A percentile compares a stretch with the other conserved stretches of the same genome.
Conservation (phyloP, 1,140 invertebrate species). For the Drosophila trapezifrons region DNA sequence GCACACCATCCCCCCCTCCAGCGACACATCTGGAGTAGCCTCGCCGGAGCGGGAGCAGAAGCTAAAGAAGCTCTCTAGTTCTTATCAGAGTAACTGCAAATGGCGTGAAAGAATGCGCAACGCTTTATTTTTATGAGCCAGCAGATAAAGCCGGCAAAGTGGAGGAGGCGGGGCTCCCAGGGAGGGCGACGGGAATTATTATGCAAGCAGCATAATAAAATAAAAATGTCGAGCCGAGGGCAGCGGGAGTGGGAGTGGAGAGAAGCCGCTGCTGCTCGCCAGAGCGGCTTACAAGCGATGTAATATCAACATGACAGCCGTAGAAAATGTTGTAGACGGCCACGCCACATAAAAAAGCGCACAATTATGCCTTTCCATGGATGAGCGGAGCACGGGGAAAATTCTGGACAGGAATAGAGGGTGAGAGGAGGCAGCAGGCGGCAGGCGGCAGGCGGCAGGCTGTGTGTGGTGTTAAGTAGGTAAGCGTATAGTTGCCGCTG, state of each 20-base stretch:
- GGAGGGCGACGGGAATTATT: slow-evolving; percentile 61
- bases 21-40: slow-evolving; percentile 16
- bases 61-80: slow-evolving; percentile 65
- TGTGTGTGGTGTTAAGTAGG: slow-evolving; percentile 54
- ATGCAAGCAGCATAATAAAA: slow-evolving; percentile 80
- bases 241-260: slow-evolving; percentile 7
- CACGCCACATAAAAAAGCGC: slow-evolving; percentile 75
- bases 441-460: slow-evolving; percentile 6
- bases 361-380: slow-evolving; percentile 66
- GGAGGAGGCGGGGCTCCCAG: slow-evolving; percentile 6
- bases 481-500: slow-evolving; percentile 40
- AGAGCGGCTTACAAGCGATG: slow-evolving; percentile 72
- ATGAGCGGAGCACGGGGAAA: slow-evolving; percentile 23
- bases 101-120: slow-evolving; percentile 82
- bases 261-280: background rate
- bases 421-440: too few relatives aligned
- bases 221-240: slow-evolving; percentile 66
- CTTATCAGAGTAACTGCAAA: slow-evolving; percentile 81
- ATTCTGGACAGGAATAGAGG: slow-evolving; percentile 21
- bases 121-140: slow-evolving; percentile 81
- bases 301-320: slow-evolving; percentile 79
- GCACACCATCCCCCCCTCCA: background rate
- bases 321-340: slow-evolving; percentile 71
- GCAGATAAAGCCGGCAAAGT: slow-evolving; percentile 66
- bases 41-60: slow-evolving; percentile 20